Base-by-base conservation (phyloP, 2,113 vertebrate species). In the Narcine bancroftii region DNA sequence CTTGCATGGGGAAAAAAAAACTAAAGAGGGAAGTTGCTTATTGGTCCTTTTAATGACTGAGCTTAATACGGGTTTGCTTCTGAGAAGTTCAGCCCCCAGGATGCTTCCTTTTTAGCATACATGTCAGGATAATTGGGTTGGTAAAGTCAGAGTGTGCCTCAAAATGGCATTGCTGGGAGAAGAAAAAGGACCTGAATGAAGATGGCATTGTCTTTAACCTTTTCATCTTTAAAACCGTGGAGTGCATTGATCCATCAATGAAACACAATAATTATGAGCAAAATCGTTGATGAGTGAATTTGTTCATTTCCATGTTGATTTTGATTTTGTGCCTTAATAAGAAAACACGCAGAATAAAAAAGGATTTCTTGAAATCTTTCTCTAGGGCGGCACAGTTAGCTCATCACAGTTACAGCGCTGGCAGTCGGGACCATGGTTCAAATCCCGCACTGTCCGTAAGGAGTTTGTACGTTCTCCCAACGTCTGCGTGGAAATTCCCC, bases 271-370 rank as follows among this genome's bases (percentile, higher is more conserved):
- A 89, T 66, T 66, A 66, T 13, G 85, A 24, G 42, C 26, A 13
- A 89, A 89, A 89, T 45, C 60, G 10, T 9, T 65, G 56, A 66
- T 26, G 60, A 60, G 50, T 39, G 26, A 87, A 33, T 29, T 36
- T 26, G 39, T 89, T 17, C 26, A 89, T 65, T 89, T 15, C 15
- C 6, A 60, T 66, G n/a, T 39, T 42, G 33, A 89, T n/a, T 60
- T n/a, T n/a, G n/a, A 63, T 89, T 24, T 45, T 89, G 36, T 13
- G 36, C 26, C 17, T 65, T 29, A 39, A 45, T 89, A 26, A 24
- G 87, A 89, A n/a, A 89, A 89, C 24, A 65, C 60, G 17, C 36
- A 89, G 56, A 39, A n/a, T n/a, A 65, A 36, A 89, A 65, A 87
- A n/a, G n/a, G 85, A 65, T 36, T 66, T 89, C 39, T 66, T n/a